phyloP scores from a whole-genome alignment of 2,113 vertebrate genomes.

The Nothoprocta pentlandii region DNA sequence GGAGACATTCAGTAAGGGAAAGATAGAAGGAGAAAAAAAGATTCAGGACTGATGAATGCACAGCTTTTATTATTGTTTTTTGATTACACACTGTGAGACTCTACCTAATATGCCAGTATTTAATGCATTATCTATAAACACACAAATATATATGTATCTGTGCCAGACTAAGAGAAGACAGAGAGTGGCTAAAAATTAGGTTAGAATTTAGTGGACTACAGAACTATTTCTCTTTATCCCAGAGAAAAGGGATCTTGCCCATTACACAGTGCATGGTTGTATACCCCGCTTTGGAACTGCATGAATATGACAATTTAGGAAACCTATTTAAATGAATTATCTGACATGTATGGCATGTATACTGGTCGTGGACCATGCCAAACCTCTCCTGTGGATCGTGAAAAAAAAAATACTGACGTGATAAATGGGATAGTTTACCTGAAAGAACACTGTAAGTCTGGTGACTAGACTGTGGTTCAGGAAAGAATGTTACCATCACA shows the following conservation, averaged over 20 bases:
- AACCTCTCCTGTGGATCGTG: not conserved
- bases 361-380: not conserved
- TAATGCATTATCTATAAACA: not conserved
- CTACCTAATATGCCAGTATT: not conserved
- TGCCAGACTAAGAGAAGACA: not conserved
- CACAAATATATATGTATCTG: not conserved
- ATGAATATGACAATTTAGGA: not conserved
- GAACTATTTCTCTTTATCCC: not conserved
- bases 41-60: not conserved
- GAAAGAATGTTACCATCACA: not conserved
- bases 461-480: not conserved
- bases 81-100: not conserved
- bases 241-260: not conserved
- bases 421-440: not conserved
- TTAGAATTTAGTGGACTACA: fast-evolving
- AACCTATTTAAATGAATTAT: not conserved
- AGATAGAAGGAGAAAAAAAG: not conserved
- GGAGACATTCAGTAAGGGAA: not conserved
- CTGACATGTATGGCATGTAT: not conserved
- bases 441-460: fast-evolving
- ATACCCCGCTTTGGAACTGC: not conserved
- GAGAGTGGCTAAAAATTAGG: not conserved
- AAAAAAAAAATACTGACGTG: not conserved
- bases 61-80: not conserved
- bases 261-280: not conserved